phyloP scores from a whole-genome alignment of 2,888 invertebrate species.

The Papilio protenor region DNA sequence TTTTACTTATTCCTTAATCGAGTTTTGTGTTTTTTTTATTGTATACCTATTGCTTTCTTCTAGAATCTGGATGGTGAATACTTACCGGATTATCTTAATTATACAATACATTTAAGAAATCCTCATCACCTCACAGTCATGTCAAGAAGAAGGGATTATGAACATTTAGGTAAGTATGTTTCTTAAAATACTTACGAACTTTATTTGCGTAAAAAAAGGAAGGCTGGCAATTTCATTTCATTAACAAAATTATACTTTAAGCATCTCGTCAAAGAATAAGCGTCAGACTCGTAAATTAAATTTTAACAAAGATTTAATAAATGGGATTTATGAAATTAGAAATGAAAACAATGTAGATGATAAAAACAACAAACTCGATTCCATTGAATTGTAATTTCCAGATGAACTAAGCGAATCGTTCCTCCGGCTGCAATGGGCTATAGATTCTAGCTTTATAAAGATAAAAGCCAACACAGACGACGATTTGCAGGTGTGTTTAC shows the following conservation, averaged over 20 bases:
- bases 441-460: conserved; percentile 44
- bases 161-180: conserved; percentile 49
- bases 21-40: neutral
- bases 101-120: conserved; percentile 76
- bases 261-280: neutral
- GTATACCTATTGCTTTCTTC: neutral
- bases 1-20: too few relatives aligned
- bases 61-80: conserved; percentile 56
- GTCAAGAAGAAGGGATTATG: conserved; percentile 50
- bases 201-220: neutral
- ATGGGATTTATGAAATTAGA: neutral
- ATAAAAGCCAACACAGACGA: conserved; percentile 26
- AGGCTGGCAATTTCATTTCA: neutral
- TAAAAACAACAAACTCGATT: neutral
- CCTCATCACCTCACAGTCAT: conserved; percentile 4
- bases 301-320: neutral
- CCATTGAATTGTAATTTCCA: conserved; percentile 49
- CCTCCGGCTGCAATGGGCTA: conserved; percentile 59
- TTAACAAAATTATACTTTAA: neutral
- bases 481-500: conserved; percentile 28
- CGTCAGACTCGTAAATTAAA: neutral
- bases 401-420: conserved; percentile 71
- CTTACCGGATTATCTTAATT: conserved; percentile 63
- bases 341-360: neutral
- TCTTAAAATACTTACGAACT: neutral